Conservation (phyloP, 2,888 invertebrate genomes). For the Drosophila testacea region DNA sequence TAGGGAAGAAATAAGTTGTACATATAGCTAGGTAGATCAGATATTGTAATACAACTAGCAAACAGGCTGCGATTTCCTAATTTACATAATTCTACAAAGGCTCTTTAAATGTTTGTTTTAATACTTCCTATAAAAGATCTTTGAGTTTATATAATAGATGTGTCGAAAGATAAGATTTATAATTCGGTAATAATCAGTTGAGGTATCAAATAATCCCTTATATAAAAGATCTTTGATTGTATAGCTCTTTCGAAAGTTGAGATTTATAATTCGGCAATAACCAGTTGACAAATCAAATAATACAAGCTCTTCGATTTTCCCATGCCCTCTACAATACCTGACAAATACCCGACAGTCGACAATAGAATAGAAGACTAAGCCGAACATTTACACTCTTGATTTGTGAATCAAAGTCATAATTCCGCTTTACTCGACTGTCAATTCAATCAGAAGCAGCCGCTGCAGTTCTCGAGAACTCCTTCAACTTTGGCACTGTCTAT, state of each 20-base stretch:
- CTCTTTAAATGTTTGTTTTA: too few species aligned
- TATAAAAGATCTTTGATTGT: too few species aligned
- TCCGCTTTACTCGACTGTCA: slow-evolving; percentile 48
- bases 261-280: slow-evolving; percentile 1
- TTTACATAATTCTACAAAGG: too few species aligned
- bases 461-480: slow-evolving; percentile 51
- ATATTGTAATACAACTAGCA: too few species aligned
- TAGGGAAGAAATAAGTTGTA: too few species aligned
- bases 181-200: too few species aligned
- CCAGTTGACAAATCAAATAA: background rate
- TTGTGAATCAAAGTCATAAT: slow-evolving; percentile 69
- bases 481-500: slow-evolving; percentile 27
- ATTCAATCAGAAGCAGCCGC: slow-evolving; percentile 38
- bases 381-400: slow-evolving; percentile 44
- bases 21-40: too few species aligned
- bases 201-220: too few species aligned
- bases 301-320: slow-evolving; percentile 33
- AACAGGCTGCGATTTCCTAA: too few species aligned
- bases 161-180: slow-evolving; percentile 1
- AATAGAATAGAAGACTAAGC: slow-evolving; percentile 37
- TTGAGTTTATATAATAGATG: background rate
- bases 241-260: slow-evolving; percentile 1
- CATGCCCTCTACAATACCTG: slow-evolving; percentile 24
- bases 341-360: slow-evolving; percentile 11
- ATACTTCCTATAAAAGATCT: too few species aligned